phyloP scores from a whole-genome alignment of 1,140 invertebrate species.

The Goniozus legneri region DNA sequence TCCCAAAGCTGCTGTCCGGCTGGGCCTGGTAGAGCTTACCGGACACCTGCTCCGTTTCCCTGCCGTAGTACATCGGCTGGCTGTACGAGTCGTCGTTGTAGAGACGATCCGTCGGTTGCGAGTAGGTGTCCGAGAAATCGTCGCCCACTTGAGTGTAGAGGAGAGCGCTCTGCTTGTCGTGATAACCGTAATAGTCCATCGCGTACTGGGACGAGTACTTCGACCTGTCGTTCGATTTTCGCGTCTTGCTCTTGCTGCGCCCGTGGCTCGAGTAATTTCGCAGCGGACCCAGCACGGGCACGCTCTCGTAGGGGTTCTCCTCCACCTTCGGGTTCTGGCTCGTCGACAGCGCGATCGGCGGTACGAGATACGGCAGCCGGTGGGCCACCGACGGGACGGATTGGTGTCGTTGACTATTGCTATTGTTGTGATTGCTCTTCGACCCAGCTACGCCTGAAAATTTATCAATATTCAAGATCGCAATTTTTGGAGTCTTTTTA shows the following conservation, averaged over 20 bases:
- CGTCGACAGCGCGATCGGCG: constrained; percentile 50
- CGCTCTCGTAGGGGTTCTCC: constrained; percentile 57
- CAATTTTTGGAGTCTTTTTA: too few species aligned
- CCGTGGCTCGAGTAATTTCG: constrained; percentile 41
- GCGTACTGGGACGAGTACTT: constrained; percentile 32
- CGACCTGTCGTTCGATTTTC: constrained; percentile 22
- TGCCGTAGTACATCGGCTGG: constrained; percentile 34
- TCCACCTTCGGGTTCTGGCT: constrained; percentile 34
- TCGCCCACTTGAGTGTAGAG: constrained; percentile 32
- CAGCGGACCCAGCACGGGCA: constrained; percentile 55
- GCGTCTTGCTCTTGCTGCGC: constrained; percentile 29
- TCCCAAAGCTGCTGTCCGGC: constrained; percentile 62
- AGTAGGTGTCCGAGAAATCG: constrained; percentile 26
- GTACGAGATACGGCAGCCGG: constrained; percentile 54
- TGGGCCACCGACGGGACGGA: constrained; percentile 48
- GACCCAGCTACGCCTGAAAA: constrained; percentile 43
- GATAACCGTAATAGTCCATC: constrained; percentile 36
- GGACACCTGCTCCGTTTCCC: constrained; percentile 28
- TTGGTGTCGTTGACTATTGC: constrained; percentile 45
- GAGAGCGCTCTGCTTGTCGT: constrained; percentile 27
- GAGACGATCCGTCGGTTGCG: constrained; percentile 30
- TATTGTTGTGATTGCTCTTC: constrained; percentile 31
- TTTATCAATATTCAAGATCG: neutral
- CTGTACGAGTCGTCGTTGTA: constrained; percentile 37
- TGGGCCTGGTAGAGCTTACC: constrained; percentile 43